Conservation (phyloP, 2,888 invertebrate species). For the Chromoteleia sp. region DNA sequence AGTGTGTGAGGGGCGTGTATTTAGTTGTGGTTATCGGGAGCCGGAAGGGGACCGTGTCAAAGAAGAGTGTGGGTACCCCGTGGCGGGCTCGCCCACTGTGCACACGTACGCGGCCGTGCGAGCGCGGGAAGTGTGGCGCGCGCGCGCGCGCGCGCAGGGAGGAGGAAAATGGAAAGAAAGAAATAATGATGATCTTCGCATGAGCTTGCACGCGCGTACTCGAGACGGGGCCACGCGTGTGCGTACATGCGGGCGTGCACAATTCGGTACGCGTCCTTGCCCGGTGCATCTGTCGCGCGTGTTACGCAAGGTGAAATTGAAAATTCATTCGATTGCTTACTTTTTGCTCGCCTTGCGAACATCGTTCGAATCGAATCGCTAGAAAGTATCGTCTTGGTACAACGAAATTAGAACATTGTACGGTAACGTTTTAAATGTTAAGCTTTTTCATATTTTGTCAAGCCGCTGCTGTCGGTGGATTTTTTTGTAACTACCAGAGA, state of each 20-base stretch:
- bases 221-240: slow-evolving; percentile 38
- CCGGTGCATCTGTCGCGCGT: slow-evolving; percentile 66
- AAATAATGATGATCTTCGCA: slow-evolving; percentile 55
- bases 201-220: slow-evolving; percentile 51
- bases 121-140: too few species aligned
- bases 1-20: too few species aligned
- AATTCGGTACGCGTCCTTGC: slow-evolving; percentile 63
- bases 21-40: too few species aligned
- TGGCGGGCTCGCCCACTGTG: slow-evolving; percentile 16
- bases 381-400: background rate
- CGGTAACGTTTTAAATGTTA: too few species aligned
- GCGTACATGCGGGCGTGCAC: slow-evolving; percentile 64
- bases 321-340: slow-evolving; percentile 31
- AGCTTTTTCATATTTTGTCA: too few species aligned
- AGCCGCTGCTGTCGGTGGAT: too few species aligned
- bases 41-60: too few species aligned
- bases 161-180: slow-evolving; percentile 43
- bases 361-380: background rate
- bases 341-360: slow-evolving; percentile 30
- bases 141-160: slow-evolving; percentile 9
- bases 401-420: background rate
- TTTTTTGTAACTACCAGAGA: too few species aligned
- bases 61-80: too few species aligned
- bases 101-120: background rate
- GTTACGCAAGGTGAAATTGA: slow-evolving; percentile 69